Base-by-base conservation (phyloP, 2,797 vertebrate species). In the Acanthopagrus latus region DNA sequence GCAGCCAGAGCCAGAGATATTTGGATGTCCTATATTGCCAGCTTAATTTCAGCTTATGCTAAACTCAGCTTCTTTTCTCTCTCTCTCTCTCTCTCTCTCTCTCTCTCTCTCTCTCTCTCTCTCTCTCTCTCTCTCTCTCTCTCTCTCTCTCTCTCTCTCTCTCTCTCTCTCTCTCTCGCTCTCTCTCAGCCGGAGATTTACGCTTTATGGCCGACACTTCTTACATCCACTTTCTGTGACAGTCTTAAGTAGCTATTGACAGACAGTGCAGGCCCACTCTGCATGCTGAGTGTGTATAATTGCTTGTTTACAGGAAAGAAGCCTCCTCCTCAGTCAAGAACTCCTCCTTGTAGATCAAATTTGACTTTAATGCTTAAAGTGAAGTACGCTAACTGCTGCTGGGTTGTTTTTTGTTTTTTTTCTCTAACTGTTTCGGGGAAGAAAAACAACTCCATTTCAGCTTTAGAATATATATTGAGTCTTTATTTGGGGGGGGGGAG, bases 1-100 rank as follows among this genome's bases (percentile, higher is more conserved):
- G 83, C 80, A 88, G 87, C 86, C 78, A 73, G 47, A 90, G 86
- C 82, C 60, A 21, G 76, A 90, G 83, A 93, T 88, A 86, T 86
- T 91, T 83, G 87, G 83, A 84, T 90, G 86, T 88, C 87, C 86
- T 85, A 91, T 91, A 91, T 90, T 94, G 86, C 91, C 93, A 92
- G 92, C 89, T 94, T 94, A 92, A 92, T 93, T 93, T 93, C 92
- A 92, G 91, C 85, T 93, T 92, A 94, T 92, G 88, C 90, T 91
- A 92, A 93, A 95, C 89, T 90, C 88, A 63, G 59, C 78, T 82
- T 72, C 77, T 65, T 76, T 14, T 29, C 6, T 70, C 21, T 21
- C 21, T n/a, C n/a, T n/a, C n/a, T n/a, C n/a, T n/a, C n/a, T n/a
- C n/a, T n/a, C n/a, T n/a, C n/a, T n/a, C n/a, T n/a, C n/a, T 29